Evolutionary conservation across 2,888 invertebrate species (phyloP).

Genomic region (Zaprionus bogoriensis): DNA sequence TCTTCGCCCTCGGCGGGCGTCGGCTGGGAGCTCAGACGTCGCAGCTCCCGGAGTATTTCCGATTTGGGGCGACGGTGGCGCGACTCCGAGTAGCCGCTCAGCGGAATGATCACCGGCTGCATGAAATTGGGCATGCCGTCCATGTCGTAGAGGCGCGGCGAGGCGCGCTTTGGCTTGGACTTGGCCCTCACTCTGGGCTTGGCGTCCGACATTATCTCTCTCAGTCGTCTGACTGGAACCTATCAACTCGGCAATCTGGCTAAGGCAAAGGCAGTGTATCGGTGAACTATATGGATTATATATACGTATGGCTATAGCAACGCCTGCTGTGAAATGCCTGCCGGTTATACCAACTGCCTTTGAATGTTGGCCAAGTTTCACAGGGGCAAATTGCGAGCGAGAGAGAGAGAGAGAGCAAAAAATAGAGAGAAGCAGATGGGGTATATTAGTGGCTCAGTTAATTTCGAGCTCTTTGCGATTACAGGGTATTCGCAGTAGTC

Average conservation of each 20-base stretch:
- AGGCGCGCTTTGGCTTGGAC: conserved; percentile 11
- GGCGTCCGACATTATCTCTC: conserved; percentile 12
- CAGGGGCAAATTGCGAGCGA: no score
- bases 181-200: background rate
- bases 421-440: no score
- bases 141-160: background rate
- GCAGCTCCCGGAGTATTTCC: conserved; percentile 52
- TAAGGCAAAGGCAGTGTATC: no score
- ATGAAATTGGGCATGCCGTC: conserved; percentile 16
- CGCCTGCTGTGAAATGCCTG: no score
- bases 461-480: no score
- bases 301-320: no score
- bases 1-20: conserved; percentile 21
- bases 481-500: no score
- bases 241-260: background rate
- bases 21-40: conserved; percentile 11
- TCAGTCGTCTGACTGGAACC: background rate
- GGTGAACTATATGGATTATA: no score
- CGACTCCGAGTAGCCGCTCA: background rate
- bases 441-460: no score
- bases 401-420: no score
- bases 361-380: no score
- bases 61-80: conserved; percentile 33
- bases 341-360: no score
- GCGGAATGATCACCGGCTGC: conserved; percentile 11